Percentiles rank a stretch among this genome's conserved stretches.
Evolutionary conservation across 2,888 invertebrate genomes (phyloP).

Genomic region (Noctua fimbriata): DNA sequence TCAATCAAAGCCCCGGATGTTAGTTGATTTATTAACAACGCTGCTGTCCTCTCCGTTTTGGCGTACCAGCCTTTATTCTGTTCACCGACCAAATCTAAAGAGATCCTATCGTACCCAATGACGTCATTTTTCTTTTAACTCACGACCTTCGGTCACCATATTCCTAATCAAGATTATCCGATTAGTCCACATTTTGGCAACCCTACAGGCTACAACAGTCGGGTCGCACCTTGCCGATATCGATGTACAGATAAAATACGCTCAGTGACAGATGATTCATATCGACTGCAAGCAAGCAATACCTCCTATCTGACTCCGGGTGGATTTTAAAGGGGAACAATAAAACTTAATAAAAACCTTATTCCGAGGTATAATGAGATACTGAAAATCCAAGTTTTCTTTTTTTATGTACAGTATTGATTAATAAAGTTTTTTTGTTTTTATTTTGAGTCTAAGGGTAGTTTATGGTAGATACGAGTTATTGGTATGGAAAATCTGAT

Average conservation of each 20-base stretch:
- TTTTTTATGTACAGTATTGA: too few relatives aligned
- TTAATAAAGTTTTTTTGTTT: too few relatives aligned
- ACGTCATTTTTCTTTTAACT: conserved; percentile 21
- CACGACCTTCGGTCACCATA: conserved; percentile 28
- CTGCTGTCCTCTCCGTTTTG: background rate
- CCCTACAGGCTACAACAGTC: conserved; percentile 41
- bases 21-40: too few relatives aligned
- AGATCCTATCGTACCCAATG: conserved; percentile 19
- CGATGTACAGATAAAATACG: conserved; percentile 51
- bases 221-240: conserved; percentile 63
- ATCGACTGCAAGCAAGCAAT: too few relatives aligned
- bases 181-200: conserved; percentile 46
- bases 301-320: too few relatives aligned
- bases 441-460: too few relatives aligned
- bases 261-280: conserved; percentile 66
- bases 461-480: too few relatives aligned
- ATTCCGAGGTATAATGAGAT: too few relatives aligned
- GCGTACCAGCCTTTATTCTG: background rate
- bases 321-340: too few relatives aligned
- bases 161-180: conserved; percentile 31
- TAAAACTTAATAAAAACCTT: too few relatives aligned
- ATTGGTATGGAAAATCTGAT: too few relatives aligned
- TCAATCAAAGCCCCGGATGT: background rate
- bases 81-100: background rate
- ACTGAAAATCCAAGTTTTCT: too few relatives aligned